phyloP scores from a whole-genome alignment of 2,113 vertebrate species.

The Tyto alba region DNA sequence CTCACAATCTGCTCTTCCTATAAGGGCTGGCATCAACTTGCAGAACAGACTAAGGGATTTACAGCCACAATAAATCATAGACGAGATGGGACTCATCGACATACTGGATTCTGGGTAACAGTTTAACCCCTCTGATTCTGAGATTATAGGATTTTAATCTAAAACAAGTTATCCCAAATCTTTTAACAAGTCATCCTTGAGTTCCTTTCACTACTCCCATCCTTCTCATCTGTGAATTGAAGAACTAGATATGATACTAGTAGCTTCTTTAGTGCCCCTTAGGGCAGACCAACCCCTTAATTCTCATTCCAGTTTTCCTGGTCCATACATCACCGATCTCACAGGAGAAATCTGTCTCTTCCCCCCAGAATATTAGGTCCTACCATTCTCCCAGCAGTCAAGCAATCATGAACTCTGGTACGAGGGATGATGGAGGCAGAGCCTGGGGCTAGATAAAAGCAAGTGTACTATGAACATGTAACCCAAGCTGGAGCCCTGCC shows the following conservation, averaged over 20 bases:
- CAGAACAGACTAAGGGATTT: neutral
- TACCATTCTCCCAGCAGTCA: accelerated
- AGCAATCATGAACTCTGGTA: neutral
- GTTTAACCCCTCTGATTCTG: neutral
- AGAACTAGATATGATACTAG: neutral
- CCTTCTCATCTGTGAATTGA: neutral
- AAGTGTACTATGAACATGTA: neutral
- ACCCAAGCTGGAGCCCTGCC: neutral
- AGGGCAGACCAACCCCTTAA: neutral
- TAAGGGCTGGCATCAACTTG: neutral
- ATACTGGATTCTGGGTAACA: neutral
- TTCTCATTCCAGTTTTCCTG: neutral
- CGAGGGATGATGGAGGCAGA: neutral
- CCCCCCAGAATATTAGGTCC: neutral
- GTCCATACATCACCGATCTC: neutral
- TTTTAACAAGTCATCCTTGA: neutral
- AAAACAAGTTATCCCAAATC: neutral
- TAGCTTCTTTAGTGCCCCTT: neutral
- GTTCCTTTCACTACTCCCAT: neutral
- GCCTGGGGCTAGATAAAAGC: neutral
- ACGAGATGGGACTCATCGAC: neutral
- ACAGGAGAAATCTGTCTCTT: neutral
- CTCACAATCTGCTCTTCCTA: neutral
- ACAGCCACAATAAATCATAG: neutral
- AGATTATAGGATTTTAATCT: neutral